Percentiles rank a stretch among this genome's conserved stretches.
Conservation (phyloP, 2,113 vertebrate species). For the Etheostoma spectabile region DNA sequence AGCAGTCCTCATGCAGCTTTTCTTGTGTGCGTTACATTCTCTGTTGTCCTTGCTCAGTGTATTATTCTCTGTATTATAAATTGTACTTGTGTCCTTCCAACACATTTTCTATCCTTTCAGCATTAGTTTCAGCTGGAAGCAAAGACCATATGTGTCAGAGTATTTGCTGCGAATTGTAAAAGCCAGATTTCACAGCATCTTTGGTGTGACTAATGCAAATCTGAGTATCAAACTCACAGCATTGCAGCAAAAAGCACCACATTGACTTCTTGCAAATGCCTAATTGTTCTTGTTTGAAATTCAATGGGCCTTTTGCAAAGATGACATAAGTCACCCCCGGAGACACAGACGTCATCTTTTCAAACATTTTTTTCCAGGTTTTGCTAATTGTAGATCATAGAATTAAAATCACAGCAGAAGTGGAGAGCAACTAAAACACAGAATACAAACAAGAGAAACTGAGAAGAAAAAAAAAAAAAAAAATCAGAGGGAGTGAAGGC, state of each 20-base stretch:
- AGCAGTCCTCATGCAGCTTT: background rate
- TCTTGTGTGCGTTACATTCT: background rate
- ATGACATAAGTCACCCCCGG: constrained; percentile 3
- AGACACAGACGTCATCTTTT: background rate
- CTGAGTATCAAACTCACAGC: background rate
- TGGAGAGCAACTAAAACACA: constrained; percentile 20
- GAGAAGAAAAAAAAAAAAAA: background rate
- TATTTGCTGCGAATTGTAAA: background rate
- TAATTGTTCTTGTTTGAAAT: background rate
- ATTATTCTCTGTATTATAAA: background rate
- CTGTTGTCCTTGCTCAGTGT: background rate
- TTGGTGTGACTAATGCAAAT: background rate
- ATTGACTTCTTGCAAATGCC: background rate
- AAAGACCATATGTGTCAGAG: constrained; percentile 4
- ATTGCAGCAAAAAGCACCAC: background rate
- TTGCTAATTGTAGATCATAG: background rate
- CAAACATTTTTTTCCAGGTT: background rate
- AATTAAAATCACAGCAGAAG: background rate
- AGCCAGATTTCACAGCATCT: background rate
- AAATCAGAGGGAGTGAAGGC: constrained; percentile 40
- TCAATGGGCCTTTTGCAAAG: constrained; percentile 4
- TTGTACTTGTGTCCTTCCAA: background rate
- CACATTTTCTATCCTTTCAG: background rate
- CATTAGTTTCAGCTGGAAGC: background rate
- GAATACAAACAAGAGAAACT: constrained; percentile 8